phyloP scores from a whole-genome alignment of 2,888 invertebrate species.

The Microctonus brassicae region DNA sequence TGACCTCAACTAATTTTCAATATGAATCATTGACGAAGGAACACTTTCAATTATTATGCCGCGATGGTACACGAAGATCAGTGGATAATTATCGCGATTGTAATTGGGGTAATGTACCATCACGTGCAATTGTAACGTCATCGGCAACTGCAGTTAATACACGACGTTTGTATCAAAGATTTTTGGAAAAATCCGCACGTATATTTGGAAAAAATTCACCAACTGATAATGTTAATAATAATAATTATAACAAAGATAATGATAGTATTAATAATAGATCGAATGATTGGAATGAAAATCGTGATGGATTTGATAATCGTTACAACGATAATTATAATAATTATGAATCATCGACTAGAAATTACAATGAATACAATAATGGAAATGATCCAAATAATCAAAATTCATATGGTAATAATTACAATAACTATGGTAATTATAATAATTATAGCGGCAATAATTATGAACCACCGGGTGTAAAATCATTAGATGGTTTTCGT shows the following conservation, averaged over 20 bases:
- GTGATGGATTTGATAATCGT: neutral
- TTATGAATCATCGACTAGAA: too few relatives aligned
- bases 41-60: slow-evolving; percentile 85
- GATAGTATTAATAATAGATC: slow-evolving; percentile 35
- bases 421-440: slow-evolving; percentile 36
- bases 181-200: slow-evolving; percentile 74
- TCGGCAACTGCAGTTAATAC: slow-evolving; percentile 78
- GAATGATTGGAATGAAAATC: slow-evolving; percentile 27
- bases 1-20: slow-evolving; percentile 74
- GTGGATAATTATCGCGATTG: slow-evolving; percentile 81
- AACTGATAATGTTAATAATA: slow-evolving; percentile 1
- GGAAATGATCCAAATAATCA: slow-evolving; percentile 39
- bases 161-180: slow-evolving; percentile 76
- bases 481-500: slow-evolving; percentile 76
- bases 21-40: slow-evolving; percentile 76
- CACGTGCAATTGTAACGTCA: slow-evolving; percentile 88
- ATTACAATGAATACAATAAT: slow-evolving; percentile 43
- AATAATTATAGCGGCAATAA: slow-evolving; percentile 37
- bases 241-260: slow-evolving; percentile 45
- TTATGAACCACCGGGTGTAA: slow-evolving; percentile 60
- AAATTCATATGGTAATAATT: slow-evolving; percentile 55
- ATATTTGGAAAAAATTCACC: slow-evolving; percentile 51
- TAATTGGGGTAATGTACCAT: slow-evolving; percentile 88
- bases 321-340: too few relatives aligned
- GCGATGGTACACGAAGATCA: slow-evolving; percentile 80